Conservation (phyloP, 2,797 vertebrate species). For the Onychomys leucogaster region DNA sequence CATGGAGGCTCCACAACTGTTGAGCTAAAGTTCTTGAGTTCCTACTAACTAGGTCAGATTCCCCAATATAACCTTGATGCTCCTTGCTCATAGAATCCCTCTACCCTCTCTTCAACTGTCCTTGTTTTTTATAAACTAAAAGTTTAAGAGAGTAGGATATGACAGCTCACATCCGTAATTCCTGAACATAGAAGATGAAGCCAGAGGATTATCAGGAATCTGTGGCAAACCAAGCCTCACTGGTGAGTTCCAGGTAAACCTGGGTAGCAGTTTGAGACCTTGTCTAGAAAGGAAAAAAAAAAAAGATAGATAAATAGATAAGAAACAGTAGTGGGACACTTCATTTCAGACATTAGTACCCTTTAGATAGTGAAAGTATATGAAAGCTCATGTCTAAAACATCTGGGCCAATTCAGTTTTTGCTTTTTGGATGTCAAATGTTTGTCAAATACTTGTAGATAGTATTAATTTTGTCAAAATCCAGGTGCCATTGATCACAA, state of each 20-base stretch:
- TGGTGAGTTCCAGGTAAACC: background rate
- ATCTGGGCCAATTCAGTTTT: background rate
- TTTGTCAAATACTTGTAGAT: background rate
- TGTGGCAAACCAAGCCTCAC: background rate
- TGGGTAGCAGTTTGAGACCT: background rate
- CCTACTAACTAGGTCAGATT: too few relatives aligned
- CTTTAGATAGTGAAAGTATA: background rate
- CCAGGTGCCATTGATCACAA: background rate
- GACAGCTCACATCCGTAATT: background rate
- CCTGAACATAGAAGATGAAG: background rate
- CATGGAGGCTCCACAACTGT: too few relatives aligned
- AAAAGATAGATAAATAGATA: background rate
- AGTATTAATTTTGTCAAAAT: background rate
- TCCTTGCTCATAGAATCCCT: too few relatives aligned
- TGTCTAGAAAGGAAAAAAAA: background rate
- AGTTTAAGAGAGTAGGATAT: background rate
- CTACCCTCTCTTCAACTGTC: background rate
- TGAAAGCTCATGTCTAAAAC: constrained; percentile 11
- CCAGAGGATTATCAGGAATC: background rate
- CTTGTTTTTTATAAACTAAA: background rate
- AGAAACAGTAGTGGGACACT: background rate
- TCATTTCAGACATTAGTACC: constrained; percentile 4
- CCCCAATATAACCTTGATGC: too few relatives aligned
- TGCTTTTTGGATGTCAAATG: background rate
- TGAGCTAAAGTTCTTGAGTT: too few relatives aligned